A percentile compares a stretch with the other conserved stretches of the same genome.
phyloP scores from a whole-genome alignment of 2,113 vertebrate species.

The human region GRCh38 chr18:193501-194000 shows the following conservation, averaged over 20 bases:
- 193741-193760: not conserved
- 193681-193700: not conserved
- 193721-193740: not conserved
- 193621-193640: not conserved
- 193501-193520: not conserved
- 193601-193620: not conserved
- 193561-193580: not conserved
- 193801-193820: not conserved
- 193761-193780: not conserved
- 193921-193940: not conserved
- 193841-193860: not conserved
- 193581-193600: not conserved
- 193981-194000: not conserved
- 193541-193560: slow-evolving; percentile 22
- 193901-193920: not conserved
- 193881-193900: not conserved
- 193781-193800: not conserved
- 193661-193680: not conserved
- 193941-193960: not conserved
- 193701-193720: not conserved
- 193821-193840: not conserved
- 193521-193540: not conserved
- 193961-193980: not conserved
- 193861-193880: not conserved
- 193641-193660: not conserved